phyloP scores from a whole-genome alignment of 2,797 vertebrate species.

The Picus viridis region DNA sequence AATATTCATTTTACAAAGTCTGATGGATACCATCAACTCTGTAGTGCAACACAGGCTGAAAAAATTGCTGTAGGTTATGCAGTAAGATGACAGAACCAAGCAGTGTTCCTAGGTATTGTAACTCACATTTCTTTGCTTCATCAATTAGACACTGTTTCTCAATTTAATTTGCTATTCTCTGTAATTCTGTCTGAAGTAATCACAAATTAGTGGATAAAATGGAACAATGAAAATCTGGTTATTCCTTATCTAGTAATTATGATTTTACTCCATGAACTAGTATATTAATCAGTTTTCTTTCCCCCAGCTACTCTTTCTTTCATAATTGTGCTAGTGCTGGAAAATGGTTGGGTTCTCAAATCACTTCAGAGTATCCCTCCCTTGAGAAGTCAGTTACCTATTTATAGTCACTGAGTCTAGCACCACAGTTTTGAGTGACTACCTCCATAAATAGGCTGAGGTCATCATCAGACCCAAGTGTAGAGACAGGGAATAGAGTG shows the following conservation, averaged over 20 bases:
- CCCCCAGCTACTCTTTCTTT: conserved; percentile 20
- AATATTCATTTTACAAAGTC: background rate
- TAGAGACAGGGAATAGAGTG: background rate
- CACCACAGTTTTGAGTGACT: background rate
- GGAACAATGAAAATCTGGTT: conserved; percentile 51
- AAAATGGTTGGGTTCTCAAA: conserved; percentile 39
- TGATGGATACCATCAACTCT: background rate
- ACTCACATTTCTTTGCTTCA: background rate
- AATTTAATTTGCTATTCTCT: conserved; percentile 40
- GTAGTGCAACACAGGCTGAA: background rate
- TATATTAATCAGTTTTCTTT: conserved; percentile 54
- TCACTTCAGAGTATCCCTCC: conserved; percentile 28
- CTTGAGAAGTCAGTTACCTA: background rate
- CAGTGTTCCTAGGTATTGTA: background rate
- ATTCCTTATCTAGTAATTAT: conserved; percentile 55
- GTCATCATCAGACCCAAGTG: background rate
- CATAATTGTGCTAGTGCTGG: conserved; percentile 37
- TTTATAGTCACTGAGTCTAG: conserved; percentile 15
- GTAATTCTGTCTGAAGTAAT: conserved; percentile 44
- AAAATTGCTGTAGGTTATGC: background rate
- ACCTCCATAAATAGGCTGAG: background rate
- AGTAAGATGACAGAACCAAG: background rate
- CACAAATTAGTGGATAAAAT: conserved; percentile 42
- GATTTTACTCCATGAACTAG: conserved; percentile 23
- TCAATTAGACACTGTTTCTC: conserved; percentile 11